Base-by-base conservation (phyloP, 2,797 vertebrate species). In the Lepus oiostolus region DNA sequence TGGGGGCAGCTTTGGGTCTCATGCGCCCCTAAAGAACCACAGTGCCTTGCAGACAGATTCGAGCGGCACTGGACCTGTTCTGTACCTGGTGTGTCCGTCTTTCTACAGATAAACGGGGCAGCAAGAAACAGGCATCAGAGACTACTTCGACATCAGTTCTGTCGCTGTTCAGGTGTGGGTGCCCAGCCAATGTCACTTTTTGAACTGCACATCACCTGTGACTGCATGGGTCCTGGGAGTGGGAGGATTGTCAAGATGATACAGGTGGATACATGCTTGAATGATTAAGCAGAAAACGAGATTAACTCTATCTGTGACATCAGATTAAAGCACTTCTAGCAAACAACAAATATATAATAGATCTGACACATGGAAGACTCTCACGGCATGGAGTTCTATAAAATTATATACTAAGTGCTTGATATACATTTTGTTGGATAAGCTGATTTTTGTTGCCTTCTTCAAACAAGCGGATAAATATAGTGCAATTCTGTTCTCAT, bases 381-480 rank as follows among this genome's bases (percentile, higher is more conserved):
- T 52, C 26, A 67, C 67, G 21, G 70, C 62, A 62, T 5, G 5
- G 4, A 83, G 58, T 58, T 92, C 68, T 1, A 71, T 21, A 63
- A 28, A 11, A 35, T 62, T 71, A 47, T 0, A 19, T 32, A 89
- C 0, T 0, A 81, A 84, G 17, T 62, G 8, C 6, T 81, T 32
- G 38, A 54, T 50, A 84, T 47, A 58, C 11, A 54, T n/a, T 30
- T 80, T 87, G 60, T 38, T 74, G 47, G 24, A 22, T 62, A 77
- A 92, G 19, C 65, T 91, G 22, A 42, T 85, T 80, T 94, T 93
- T 80, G 42, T 94, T 76, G 42, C 16, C 68, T 9, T 88, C 68
- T 94, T 91, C 50, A 92, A 94, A 77, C 16, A 85, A 72, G 54
- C 24, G 47, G n/a, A 76, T 83, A 54, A 72, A 93, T 52, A 79